phyloP scores from a whole-genome alignment of 2,888 invertebrate species.

The Congeria kusceri region DNA sequence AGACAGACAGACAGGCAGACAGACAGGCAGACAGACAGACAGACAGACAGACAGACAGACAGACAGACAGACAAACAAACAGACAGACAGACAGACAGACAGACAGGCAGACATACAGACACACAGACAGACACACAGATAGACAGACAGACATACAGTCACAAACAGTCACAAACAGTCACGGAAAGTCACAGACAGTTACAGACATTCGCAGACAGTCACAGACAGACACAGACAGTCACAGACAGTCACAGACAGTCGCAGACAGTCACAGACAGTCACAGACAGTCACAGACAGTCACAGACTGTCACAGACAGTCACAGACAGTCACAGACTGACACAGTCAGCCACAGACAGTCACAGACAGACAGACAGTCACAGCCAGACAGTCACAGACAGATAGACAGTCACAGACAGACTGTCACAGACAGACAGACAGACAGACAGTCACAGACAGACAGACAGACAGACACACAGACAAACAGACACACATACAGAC shows the following conservation, averaged over 20 bases:
- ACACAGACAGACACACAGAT: too few species aligned
- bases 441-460: slow-evolving; percentile 17
- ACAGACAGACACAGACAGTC: slow-evolving; percentile 6
- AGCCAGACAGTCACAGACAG: too few species aligned
- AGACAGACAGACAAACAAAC: slow-evolving; percentile 21
- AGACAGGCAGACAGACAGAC: too few species aligned
- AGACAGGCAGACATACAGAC: too few species aligned
- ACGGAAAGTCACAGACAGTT: too few species aligned
- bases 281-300: background rate
- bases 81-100: too few species aligned
- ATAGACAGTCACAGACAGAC: slow-evolving; percentile 20
- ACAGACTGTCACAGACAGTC: slow-evolving; percentile 5
- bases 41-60: slow-evolving; percentile 15
- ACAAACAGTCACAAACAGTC: too few species aligned
- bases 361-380: slow-evolving; percentile 27
- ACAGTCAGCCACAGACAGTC: slow-evolving; percentile 15
- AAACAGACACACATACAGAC: too few species aligned
- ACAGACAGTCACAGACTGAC: slow-evolving; percentile 15
- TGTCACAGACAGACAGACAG: slow-evolving; percentile 20
- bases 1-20: too few species aligned
- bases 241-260: too few species aligned
- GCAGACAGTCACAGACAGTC: background rate
- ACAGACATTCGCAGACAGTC: slow-evolving; percentile 13
- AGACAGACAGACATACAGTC: too few species aligned
- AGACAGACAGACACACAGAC: slow-evolving; percentile 21